These are phyloP conservation scores for Heliothis virescens DNA, from an alignment of 1,140 invertebrate genomes.

Conservation along the genomic window DNA sequence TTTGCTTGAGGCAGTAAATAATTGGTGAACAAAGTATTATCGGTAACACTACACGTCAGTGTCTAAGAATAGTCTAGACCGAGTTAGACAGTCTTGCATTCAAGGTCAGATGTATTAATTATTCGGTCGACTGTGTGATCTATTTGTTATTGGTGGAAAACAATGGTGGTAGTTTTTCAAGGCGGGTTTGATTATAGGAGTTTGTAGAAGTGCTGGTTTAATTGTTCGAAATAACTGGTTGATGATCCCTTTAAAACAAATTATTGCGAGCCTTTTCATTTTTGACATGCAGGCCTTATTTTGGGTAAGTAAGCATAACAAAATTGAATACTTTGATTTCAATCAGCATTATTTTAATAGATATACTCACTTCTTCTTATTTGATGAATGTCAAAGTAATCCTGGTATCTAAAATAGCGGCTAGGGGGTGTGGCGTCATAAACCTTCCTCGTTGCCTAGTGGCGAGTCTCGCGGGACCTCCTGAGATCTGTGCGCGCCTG, in stretches of 20 bases:
- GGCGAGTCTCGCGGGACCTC: conserved; percentile 40
- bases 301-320: too few relatives aligned
- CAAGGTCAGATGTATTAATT: conserved; percentile 27
- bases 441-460: conserved; percentile 43
- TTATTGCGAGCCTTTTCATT: neutral
- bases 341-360: too few relatives aligned
- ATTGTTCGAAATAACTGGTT: too few relatives aligned
- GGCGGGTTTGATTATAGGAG: neutral
- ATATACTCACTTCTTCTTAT: neutral
- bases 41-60: neutral
- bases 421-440: conserved; percentile 34
- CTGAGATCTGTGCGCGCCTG: neutral
- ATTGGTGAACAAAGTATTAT: conserved; percentile 19
- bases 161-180: conserved; percentile 5
- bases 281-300: too few relatives aligned
- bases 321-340: too few relatives aligned
- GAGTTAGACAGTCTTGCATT: neutral
- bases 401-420: neutral
- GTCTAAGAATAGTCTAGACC: conserved; percentile 24
- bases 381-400: neutral
- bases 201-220: neutral
- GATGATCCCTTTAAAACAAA: too few relatives aligned
- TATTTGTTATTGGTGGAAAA: conserved; percentile 16
- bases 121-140: conserved; percentile 3
- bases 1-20: conserved; percentile 13